Percentiles rank a stretch among this genome's conserved stretches.
Conservation (phyloP, 2,113 vertebrate genomes). For the Scophthalmus maximus region DNA sequence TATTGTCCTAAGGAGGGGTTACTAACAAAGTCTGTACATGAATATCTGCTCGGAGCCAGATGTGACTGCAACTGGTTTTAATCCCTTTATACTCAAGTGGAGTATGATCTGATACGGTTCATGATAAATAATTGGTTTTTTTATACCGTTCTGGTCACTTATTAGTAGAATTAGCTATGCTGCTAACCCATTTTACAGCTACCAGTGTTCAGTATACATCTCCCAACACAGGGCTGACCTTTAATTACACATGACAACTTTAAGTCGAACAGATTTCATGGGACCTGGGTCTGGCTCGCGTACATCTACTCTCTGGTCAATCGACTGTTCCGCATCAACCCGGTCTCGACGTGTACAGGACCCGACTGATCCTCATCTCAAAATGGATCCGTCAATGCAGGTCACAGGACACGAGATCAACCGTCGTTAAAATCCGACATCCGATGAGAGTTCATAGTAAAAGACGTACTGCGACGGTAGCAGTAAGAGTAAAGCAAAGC, state of each 20-base stretch:
- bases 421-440: background rate
- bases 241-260: background rate
- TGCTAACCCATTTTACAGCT: background rate
- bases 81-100: constrained; percentile 2
- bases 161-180: background rate
- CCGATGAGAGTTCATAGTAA: constrained; percentile 15
- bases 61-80: background rate
- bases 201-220: background rate
- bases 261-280: background rate
- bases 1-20: background rate
- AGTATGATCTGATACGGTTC: background rate
- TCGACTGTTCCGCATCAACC: background rate
- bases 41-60: constrained; percentile 26
- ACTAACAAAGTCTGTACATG: constrained; percentile 22
- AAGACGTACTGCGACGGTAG: background rate
- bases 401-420: background rate
- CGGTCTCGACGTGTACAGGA: background rate
- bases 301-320: background rate
- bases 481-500: constrained; percentile 7
- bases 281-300: background rate
- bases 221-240: background rate
- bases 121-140: background rate
- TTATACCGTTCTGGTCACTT: constrained; percentile 20
- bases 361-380: constrained; percentile 1
- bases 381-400: background rate